Evolutionary conservation across 2,888 invertebrate species (phyloP), one percentile per base, ranked within the genome.

Genomic region (Adineta ricciae): DNA sequence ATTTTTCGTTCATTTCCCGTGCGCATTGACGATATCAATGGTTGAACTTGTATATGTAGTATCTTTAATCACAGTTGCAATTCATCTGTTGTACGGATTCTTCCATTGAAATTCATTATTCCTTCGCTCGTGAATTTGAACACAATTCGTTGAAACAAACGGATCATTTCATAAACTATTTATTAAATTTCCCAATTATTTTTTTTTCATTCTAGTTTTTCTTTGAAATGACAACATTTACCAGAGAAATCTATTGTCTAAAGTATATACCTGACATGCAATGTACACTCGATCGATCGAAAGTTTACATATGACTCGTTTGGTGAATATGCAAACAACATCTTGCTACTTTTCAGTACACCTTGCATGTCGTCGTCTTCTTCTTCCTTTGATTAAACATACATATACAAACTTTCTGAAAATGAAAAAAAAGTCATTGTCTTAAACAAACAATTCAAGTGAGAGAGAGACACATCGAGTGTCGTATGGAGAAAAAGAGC

Each of bases 361-460:
- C n/a, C 64, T 36, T 64, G 64, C 32, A 32, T 64, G 64, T 64
- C 64, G 32, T 64, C 64, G 32, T 64, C 32, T 5, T 52, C 21
- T 0, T 64, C 64, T 64, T 64, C 64, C 32, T 14, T 32, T 64
- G 64, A 64, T 64, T 64, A 64, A 7, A 64, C 64, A 64, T 64
- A 32, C 64, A 64, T 64, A 32, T 7, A 64, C 32, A 64, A 27
- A 64, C 64, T 64, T 64, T 64, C 64, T 64, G 32, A 64, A 64
- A 64, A 64, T 64, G 64, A 64, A 64, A 64, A 64, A 56, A 56
- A 32, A 64, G 64, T 64, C 64, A 64, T 64, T 64, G 64, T 64
- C 64, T 64, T 64, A 64, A 64, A 64, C 19, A 64, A 64, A 64
- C 64, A 64, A 64, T 32, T 64, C 64, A 27, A 64, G 32, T 64